Conservation (phyloP, 2,888 invertebrate genomes). For the Hemicrepidius hirtus region DNA sequence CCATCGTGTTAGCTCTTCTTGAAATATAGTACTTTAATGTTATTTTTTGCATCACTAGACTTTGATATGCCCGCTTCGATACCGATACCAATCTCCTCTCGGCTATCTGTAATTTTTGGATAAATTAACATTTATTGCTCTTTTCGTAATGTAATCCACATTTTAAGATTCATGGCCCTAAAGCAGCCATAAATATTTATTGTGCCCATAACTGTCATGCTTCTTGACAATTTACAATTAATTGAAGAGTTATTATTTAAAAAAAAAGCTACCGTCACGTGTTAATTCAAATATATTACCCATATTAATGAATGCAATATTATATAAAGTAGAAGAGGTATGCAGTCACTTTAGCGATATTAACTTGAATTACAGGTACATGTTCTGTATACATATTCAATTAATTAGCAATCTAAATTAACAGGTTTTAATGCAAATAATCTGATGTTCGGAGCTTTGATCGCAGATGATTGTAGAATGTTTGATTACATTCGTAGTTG, state of each 20-base stretch:
- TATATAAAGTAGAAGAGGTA: no score
- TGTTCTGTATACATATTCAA: no score
- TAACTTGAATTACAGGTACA: no score
- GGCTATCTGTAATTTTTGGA: conserved; percentile 23
- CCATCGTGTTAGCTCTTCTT: conserved; percentile 20
- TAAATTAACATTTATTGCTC: conserved; percentile 33
- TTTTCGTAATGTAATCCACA: conserved; percentile 21
- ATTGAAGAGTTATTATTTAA: conserved; percentile 15
- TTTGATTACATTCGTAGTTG: no score
- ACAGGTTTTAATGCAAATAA: no score
- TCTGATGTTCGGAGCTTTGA: no score
- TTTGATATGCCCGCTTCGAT: conserved; percentile 24
- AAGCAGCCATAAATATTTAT: conserved; percentile 18
- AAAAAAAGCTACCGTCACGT: neutral
- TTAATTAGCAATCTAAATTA: no score
- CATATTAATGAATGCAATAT: no score
- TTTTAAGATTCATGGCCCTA: conserved; percentile 8
- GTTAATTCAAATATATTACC: no score
- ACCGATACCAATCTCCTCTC: conserved; percentile 16
- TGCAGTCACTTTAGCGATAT: no score
- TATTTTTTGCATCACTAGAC: conserved; percentile 12
- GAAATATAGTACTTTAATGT: conserved; percentile 29
- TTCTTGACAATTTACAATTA: conserved; percentile 15
- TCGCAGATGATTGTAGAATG: no score
- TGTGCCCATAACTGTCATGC: neutral